phyloP scores from a whole-genome alignment of 2,888 invertebrate species.

The Drosophila neoperkinsi region DNA sequence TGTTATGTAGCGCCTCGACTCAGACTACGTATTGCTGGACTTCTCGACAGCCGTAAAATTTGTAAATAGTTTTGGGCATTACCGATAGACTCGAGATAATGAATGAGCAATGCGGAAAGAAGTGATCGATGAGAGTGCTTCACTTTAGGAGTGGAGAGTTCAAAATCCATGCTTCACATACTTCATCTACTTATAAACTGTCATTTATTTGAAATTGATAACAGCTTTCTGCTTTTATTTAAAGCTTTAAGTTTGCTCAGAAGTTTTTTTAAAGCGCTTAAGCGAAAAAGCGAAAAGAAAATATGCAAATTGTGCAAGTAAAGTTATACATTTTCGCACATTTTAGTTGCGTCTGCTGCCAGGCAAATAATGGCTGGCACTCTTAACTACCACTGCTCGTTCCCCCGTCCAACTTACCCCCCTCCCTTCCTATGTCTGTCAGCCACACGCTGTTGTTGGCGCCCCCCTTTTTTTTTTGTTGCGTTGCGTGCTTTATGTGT shows the following conservation, averaged over 20 bases:
- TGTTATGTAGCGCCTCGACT: no score
- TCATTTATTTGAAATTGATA: neutral
- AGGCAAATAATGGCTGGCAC: constrained; percentile 25
- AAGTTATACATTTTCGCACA: constrained; percentile 42
- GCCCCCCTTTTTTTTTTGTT: constrained; percentile 16
- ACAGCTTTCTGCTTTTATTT: neutral
- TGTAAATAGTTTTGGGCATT: constrained; percentile 75
- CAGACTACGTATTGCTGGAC: no score
- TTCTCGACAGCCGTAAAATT: constrained; percentile 59
- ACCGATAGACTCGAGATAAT: constrained; percentile 51
- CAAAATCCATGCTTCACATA: neutral
- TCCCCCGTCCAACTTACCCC: neutral
- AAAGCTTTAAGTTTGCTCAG: constrained; percentile 4
- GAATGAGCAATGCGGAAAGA: constrained; percentile 42
- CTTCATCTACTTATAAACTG: neutral
- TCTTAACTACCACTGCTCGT: neutral
- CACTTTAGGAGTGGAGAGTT: no score
- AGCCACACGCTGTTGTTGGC: constrained; percentile 31
- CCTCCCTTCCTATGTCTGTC: constrained; percentile 1
- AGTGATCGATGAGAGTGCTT: constrained; percentile 1
- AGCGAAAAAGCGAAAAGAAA: neutral
- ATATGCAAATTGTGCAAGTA: constrained; percentile 17
- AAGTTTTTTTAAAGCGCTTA: neutral
- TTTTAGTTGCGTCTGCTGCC: constrained; percentile 29
- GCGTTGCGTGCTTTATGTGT: constrained; percentile 59